Evolutionary conservation across 2,888 invertebrate species (phyloP).

Genomic region (Trachelus tabidus): DNA sequence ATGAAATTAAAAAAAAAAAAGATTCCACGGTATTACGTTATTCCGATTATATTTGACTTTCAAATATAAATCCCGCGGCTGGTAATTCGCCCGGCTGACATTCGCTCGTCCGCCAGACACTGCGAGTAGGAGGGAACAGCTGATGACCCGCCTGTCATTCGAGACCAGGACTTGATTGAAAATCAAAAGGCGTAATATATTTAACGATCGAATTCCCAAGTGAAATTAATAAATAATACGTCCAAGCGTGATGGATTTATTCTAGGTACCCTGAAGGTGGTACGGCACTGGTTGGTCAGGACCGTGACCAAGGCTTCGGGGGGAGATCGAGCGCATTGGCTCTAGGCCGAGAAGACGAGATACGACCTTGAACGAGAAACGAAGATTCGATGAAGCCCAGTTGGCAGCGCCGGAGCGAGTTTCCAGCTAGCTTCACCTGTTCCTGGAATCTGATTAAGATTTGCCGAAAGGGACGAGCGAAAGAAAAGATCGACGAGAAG

Average conservation of each 20-base stretch:
- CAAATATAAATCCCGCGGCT: not conserved
- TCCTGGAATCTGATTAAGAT: not conserved
- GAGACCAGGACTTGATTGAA: not conserved
- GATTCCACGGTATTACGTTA: not conserved
- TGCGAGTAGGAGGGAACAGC: not conserved
- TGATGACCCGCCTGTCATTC: not conserved
- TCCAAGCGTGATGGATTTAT: not conserved
- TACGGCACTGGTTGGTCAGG: not conserved
- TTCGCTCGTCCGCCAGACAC: not conserved
- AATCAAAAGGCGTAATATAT: not conserved
- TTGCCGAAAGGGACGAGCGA: not conserved
- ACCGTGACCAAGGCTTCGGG: not conserved
- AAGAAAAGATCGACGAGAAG: not conserved
- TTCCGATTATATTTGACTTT: constrained; percentile 3
- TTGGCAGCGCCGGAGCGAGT: not conserved
- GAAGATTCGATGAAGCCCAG: not conserved
- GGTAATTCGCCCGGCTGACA: not conserved
- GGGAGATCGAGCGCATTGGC: not conserved
- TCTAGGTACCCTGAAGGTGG: not conserved
- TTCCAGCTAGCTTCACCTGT: not conserved
- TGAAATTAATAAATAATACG: not conserved
- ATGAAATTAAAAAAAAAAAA: no score
- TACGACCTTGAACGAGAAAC: not conserved
- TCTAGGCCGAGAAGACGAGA: not conserved
- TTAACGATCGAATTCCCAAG: not conserved